These are phyloP conservation scores for Oncorhynchus kisutch DNA, from an alignment of 2,113 vertebrate genomes.

Conservation along the genomic window DNA sequence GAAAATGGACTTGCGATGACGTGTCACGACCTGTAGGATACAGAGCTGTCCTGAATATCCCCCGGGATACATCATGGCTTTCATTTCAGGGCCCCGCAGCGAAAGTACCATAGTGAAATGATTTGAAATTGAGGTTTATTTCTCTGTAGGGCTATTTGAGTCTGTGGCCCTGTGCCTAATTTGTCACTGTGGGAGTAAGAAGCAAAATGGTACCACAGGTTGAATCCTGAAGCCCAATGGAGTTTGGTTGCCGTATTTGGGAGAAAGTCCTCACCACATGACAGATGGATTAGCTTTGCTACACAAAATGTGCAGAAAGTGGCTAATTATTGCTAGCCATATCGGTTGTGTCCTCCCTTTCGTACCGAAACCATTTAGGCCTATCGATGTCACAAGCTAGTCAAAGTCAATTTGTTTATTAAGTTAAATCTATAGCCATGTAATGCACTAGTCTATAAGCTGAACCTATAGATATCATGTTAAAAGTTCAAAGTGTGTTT, in stretches of 20 bases:
- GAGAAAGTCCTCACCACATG: slow-evolving; percentile 1
- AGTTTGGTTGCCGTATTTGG: slow-evolving; percentile 17
- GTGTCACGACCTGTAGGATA: slow-evolving; percentile 39
- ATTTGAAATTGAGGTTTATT: slow-evolving; percentile 37
- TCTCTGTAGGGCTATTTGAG: slow-evolving; percentile 17
- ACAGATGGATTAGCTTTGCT: slow-evolving; percentile 1
- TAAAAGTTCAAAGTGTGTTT: not conserved
- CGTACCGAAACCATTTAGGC: not conserved
- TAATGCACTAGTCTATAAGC: no score
- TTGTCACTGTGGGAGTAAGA: slow-evolving; percentile 13
- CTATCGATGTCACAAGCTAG: not conserved
- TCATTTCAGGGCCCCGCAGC: slow-evolving; percentile 51
- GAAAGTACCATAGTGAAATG: slow-evolving; percentile 51
- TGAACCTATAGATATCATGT: not conserved
- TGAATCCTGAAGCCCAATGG: not conserved
- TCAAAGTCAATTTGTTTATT: not conserved
- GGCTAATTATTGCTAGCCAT: not conserved
- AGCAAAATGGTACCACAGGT: slow-evolving; percentile 13
- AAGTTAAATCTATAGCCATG: no score
- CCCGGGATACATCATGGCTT: slow-evolving; percentile 44
- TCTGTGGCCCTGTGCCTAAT: slow-evolving; percentile 23
- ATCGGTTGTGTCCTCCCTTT: not conserved
- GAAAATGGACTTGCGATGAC: slow-evolving; percentile 19
- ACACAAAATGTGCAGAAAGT: not conserved
- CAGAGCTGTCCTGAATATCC: slow-evolving; percentile 55